Evolutionary conservation across 2,113 vertebrate genomes (phyloP), one percentile per base, ranked within the genome.

Genomic region (Lepidothrix coronata): DNA sequence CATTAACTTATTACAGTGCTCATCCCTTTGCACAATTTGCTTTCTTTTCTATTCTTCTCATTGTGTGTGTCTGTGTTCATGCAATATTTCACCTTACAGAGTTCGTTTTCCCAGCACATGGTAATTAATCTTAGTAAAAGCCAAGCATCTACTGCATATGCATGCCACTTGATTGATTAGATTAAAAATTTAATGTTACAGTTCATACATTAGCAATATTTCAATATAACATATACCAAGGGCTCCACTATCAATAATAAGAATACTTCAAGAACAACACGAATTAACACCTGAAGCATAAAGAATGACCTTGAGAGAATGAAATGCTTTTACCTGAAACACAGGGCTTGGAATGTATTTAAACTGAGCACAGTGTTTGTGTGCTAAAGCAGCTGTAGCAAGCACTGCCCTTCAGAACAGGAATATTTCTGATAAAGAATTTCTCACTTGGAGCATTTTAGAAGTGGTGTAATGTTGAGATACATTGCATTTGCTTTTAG

Each of bases 101-200:
- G 92, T 91, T 97, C 91, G 59, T 97, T 98, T 98, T 97, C 91
- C 90, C 92, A 88, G 94, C 89, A 97, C 93, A 89, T 91, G 86
- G 97, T 97, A 98, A 98, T 98, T 98, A 98, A 98, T 98, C 98
- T 98, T 97, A 97, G 97, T 97, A 97, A 97, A 97, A 98, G 96
- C 96, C 88, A 97, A 97, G 95, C 93, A 91, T 97, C 97, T 91
- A 97, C 95, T 98, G 97, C 97, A 97, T 98, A 97, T 97, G 97
- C 95, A 97, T 97, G 93, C 91, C 79, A 89, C 85, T 96, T 98
- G 98, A 98, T 98, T 98, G 98, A 98, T 98, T 98, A 97, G 97
- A 98, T 98, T 97, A 97, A 97, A 98, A 98, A 98, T 98, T 76
- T 97, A 98, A 98, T 97, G 97, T 97, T 98, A 98, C 98, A 98